Conservation (phyloP, 2,113 vertebrate species). For the Calyptomena viridis region DNA sequence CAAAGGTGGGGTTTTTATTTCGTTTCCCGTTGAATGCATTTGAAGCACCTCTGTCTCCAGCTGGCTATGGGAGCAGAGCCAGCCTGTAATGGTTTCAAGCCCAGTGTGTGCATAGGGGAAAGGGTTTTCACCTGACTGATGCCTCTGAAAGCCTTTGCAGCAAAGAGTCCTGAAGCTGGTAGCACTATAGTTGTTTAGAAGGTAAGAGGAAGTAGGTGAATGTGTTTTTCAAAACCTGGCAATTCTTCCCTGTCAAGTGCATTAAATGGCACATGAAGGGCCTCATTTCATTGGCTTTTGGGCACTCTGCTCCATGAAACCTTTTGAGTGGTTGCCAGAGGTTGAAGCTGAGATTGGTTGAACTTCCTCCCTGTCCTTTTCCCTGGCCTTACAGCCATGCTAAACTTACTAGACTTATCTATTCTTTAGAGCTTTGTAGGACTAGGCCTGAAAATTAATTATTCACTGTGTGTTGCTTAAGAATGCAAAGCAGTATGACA, state of each 20-base stretch:
- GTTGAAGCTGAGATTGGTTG: conserved; percentile 9
- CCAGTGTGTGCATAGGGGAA: conserved; percentile 22
- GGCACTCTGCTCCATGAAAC: not conserved
- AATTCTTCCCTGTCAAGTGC: conserved; percentile 8
- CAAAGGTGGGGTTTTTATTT: conserved; percentile 32
- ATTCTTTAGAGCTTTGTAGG: not conserved
- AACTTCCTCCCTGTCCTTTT: not conserved
- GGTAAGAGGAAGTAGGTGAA: not conserved
- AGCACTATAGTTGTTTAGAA: not conserved
- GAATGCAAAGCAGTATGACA: not conserved
- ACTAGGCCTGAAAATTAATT: not conserved
- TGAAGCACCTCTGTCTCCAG: conserved; percentile 62
- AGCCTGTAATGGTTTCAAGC: conserved; percentile 45
- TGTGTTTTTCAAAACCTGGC: conserved; percentile 7
- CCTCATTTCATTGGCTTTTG: not conserved
- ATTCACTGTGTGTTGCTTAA: not conserved
- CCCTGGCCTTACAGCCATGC: not conserved
- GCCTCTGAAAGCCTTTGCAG: not conserved
- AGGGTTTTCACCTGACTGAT: conserved; percentile 27
- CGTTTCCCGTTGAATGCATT: conserved; percentile 11
- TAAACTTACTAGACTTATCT: not conserved
- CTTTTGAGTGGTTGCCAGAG: conserved; percentile 45
- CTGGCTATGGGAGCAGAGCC: conserved; percentile 57
- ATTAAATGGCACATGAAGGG: conserved; percentile 15
- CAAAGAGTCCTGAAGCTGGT: not conserved